Base-by-base conservation (phyloP, 2,888 invertebrate genomes). In the Drosophila stalkeri region DNA sequence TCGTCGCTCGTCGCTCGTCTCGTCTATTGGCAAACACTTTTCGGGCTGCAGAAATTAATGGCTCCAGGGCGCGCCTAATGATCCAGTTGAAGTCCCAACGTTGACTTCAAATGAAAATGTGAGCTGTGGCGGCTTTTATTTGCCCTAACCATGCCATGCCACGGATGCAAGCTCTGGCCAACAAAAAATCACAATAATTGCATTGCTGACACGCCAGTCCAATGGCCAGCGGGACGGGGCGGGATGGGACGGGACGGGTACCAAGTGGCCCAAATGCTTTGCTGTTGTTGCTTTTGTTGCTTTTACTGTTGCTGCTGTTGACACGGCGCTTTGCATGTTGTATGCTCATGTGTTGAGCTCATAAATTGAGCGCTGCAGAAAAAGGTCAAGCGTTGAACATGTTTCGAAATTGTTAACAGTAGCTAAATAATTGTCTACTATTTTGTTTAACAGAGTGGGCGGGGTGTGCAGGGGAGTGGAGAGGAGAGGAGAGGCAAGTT, bases 21-120 rank as follows among this genome's bases (percentile, higher is more conserved):
- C 72, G 35, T 65, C 71, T 75, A 84, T 84, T 77, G 86, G 75
- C 81, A 73, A 82, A 86, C 77, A 81, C 84, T 82, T 82, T 86
- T 80, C 64, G 80, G 77, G 69, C 71, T 57, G 72, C 80, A 76
- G 72, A 84, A 84, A 84, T 81, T 76, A 86, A 86, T 86, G 84
- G 85, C 80, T 78, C 59, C 75, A 76, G 74, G 82, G 85, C 80
- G 82, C 82, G 80, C 85, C 87, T 86, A 85, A 85, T 86, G 84
- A 86, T 85, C 72, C 80, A 78, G 78, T 75, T 78, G 79, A 71
- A 44, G 75, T 64, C 64, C 44, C 61, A 63, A 66, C 80, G 70
- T 81, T 68, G 57, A 71, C 76, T 78, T 65, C 72, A 83, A 77
- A 81, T 81, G 81, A 83, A 81, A 84, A 81, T 84, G 84, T 84